Percentiles rank a stretch among this genome's conserved stretches.
These are phyloP conservation scores for Panorpa germanica DNA, from an alignment of 2,888 invertebrate genomes.

Conservation along the genomic window DNA sequence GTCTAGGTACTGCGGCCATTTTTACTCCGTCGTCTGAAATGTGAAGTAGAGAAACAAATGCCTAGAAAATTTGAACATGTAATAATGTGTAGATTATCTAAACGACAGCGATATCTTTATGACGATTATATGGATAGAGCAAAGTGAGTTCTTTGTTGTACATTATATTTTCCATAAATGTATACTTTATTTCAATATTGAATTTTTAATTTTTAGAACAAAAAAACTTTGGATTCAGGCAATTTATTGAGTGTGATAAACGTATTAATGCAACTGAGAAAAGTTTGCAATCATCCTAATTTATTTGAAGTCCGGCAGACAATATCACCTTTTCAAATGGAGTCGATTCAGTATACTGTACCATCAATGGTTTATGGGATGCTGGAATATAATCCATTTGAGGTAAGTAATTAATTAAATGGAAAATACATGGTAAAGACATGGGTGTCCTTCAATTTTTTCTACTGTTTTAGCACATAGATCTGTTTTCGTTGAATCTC, in stretches of 20 bases:
- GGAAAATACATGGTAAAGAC: neutral
- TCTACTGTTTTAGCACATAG: slow-evolving; percentile 34
- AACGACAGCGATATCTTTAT: slow-evolving; percentile 90
- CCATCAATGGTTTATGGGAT: slow-evolving; percentile 53
- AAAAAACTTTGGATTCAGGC: slow-evolving; percentile 81
- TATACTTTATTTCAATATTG: slow-evolving; percentile 8
- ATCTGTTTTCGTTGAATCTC: slow-evolving; percentile 42
- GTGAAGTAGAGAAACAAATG: slow-evolving; percentile 93
- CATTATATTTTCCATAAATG: slow-evolving; percentile 2
- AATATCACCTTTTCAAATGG: slow-evolving; percentile 81
- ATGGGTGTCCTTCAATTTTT: slow-evolving; percentile 12
- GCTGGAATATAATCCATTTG: slow-evolving; percentile 53
- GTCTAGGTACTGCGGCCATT: slow-evolving; percentile 77
- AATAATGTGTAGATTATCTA: slow-evolving; percentile 81
- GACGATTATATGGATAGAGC: slow-evolving; percentile 98
- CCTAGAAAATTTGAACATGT: slow-evolving; percentile 94
- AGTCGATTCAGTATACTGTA: slow-evolving; percentile 46
- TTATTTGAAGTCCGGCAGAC: slow-evolving; percentile 94
- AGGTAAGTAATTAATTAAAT: slow-evolving; percentile 28
- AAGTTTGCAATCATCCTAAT: slow-evolving; percentile 97
- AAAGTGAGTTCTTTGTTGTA: slow-evolving; percentile 39
- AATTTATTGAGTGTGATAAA: slow-evolving; percentile 91
- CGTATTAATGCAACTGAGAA: slow-evolving; percentile 90
- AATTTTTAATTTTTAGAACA: slow-evolving; percentile 40
- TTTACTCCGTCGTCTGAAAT: slow-evolving; percentile 76